These are phyloP conservation scores for Labeo catla DNA, from an alignment of 2,113 vertebrate genomes.

Conservation along the genomic window DNA sequence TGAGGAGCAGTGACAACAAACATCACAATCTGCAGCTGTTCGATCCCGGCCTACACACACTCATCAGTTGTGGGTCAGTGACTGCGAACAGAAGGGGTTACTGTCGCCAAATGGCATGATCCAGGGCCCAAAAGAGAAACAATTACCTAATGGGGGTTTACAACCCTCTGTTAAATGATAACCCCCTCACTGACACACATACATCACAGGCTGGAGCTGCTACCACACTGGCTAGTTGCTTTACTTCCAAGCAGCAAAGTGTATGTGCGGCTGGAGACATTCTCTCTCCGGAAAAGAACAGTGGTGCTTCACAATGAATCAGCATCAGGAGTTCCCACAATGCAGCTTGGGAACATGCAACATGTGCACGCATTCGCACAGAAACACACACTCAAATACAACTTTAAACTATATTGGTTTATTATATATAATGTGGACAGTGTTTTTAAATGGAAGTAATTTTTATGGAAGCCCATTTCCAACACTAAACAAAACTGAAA, in stretches of 20 bases:
- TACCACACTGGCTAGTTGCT: not conserved
- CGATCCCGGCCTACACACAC: conserved; percentile 17
- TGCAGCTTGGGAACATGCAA: conserved; percentile 8
- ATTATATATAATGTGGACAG: not conserved
- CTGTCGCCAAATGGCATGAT: conserved; percentile 33
- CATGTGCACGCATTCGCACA: not conserved
- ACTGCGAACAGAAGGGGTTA: not conserved
- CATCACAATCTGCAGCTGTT: conserved; percentile 30
- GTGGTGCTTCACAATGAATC: conserved; percentile 49
- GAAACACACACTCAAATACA: not conserved
- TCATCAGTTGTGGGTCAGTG: conserved; percentile 30
- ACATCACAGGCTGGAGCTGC: not conserved
- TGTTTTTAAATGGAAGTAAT: not conserved
- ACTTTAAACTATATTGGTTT: not conserved
- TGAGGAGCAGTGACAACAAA: conserved; percentile 15
- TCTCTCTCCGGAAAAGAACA: conserved; percentile 35
- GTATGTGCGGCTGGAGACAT: not conserved
- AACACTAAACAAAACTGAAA: no score
- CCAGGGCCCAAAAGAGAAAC: conserved; percentile 36
- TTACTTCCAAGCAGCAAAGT: not conserved
- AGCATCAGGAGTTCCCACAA: conserved; percentile 33
- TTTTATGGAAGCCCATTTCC: no score
- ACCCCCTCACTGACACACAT: conserved; percentile 25
- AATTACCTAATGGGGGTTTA: conserved; percentile 45
- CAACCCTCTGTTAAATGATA: conserved; percentile 41